Conservation (phyloP, 2,113 vertebrate species). For the Chiloscyllium plagiosum region DNA sequence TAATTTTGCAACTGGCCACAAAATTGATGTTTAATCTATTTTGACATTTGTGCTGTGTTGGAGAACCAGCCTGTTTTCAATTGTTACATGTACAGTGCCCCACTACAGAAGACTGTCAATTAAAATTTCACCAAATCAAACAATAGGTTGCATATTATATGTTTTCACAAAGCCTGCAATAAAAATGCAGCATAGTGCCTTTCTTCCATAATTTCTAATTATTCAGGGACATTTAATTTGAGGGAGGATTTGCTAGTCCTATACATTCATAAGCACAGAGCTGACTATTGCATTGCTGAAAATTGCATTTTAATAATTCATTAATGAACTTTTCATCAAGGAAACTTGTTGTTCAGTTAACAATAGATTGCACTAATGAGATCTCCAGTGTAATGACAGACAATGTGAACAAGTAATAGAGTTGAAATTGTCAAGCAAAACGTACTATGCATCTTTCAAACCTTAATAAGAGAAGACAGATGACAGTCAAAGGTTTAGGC, state of each 20-base stretch:
- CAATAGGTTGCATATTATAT: constrained; percentile 19
- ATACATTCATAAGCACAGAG: constrained; percentile 46
- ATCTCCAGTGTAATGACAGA: constrained; percentile 50
- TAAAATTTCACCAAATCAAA: constrained; percentile 22
- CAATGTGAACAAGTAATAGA: constrained; percentile 49
- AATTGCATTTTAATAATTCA: constrained; percentile 55
- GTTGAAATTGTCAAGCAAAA: constrained; percentile 46
- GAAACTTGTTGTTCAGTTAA: constrained; percentile 43
- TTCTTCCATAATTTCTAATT: neutral
- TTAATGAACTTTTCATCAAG: constrained; percentile 52
- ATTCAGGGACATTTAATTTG: constrained; percentile 49
- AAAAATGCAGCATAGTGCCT: neutral
- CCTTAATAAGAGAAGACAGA: constrained; percentile 17
- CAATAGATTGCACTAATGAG: constrained; percentile 51
- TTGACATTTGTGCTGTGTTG: constrained; percentile 26
- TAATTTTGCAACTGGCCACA: constrained; percentile 30
- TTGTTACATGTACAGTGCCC: neutral
- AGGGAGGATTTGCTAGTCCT: constrained; percentile 39
- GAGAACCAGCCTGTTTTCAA: constrained; percentile 35
- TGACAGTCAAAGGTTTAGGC: constrained; percentile 23
- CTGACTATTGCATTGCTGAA: constrained; percentile 44
- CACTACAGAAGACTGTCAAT: neutral
- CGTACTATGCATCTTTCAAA: constrained; percentile 33
- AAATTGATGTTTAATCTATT: constrained; percentile 35
- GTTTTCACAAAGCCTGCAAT: constrained; percentile 27